Evolutionary conservation across 2,888 invertebrate genomes (phyloP), one percentile per base, ranked within the genome.

Genomic region (Hipparchia sbordonii): DNA sequence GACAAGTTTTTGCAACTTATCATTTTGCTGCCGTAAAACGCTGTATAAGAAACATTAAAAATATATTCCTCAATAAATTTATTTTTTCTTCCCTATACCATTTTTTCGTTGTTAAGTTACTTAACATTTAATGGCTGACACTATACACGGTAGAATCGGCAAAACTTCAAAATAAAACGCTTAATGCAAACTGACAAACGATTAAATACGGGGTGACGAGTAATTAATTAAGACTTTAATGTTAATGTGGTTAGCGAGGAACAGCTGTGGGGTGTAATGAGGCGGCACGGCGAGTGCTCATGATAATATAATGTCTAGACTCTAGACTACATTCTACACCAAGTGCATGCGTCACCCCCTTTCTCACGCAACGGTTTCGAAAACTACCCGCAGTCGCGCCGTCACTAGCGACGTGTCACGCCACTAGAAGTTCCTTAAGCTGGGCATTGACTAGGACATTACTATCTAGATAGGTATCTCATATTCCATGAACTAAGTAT

Each of bases 291-390:
- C 63, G 73, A 69, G 59, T 74, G 76, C 79, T 79, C 77, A 78
- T 77, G 78, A 83, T 83, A 84, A 75, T 73, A 84, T 86, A 86
- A 60, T 60, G 12, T 60, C 12, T 60, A 60, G 59, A 60, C 59
- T 60, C 33, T 33, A 59, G 7, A 13, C 75, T 77, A 48, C 3
- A 63, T 6, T 48, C n/a, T 67, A 57, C 54, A 56, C 13, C 59
- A 71, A 82, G 82, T 81, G 81, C 80, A 84, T 89, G 89, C 90
- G 90, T 89, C 90, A 88, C 90, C 88, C 89, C 80, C 78, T 85
- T 87, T 89, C 91, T 87, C 92, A 90, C 91, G 91, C 91, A 89
- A 91, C 83, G 78, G 83, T 87, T 88, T 89, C 88, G 23, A 60
- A 73, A 74, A 71, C 71, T 73, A 73, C 72, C 72, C 72, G 69